phyloP scores from a whole-genome alignment of 2,888 invertebrate genomes.

The Calliscelio sp. region DNA sequence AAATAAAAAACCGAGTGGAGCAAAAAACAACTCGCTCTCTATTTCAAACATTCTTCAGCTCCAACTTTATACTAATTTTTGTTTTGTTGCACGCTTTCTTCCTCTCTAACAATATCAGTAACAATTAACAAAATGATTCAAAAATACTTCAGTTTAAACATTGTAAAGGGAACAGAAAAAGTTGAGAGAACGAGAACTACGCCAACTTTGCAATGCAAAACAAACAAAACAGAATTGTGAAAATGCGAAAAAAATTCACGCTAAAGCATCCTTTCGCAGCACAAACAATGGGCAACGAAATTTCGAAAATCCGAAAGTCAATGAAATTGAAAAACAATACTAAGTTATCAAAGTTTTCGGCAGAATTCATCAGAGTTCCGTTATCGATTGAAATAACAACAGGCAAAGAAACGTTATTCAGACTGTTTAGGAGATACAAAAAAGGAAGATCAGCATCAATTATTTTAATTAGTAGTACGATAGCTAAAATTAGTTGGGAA shows the following conservation, averaged over 20 bases:
- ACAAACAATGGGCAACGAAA: conserved; percentile 1
- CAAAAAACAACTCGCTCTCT: conserved; percentile 26
- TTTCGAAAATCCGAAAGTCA: neutral
- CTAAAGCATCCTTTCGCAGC: neutral
- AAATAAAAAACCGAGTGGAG: conserved; percentile 18
- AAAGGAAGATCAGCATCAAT: too few relatives aligned
- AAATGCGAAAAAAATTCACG: neutral
- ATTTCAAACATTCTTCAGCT: conserved; percentile 39
- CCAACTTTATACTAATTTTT: conserved; percentile 17
- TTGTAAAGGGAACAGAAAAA: neutral
- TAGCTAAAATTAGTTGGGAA: too few relatives aligned
- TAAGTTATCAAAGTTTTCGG: conserved; percentile 15
- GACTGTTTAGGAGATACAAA: too few relatives aligned
- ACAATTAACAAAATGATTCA: conserved; percentile 31
- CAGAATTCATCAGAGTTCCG: neutral
- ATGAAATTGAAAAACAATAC: conserved; percentile 15
- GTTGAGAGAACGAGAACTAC: neutral
- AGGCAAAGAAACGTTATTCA: too few relatives aligned
- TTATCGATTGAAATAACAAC: neutral
- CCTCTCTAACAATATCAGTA: conserved; percentile 18
- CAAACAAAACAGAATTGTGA: neutral
- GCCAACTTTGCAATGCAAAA: neutral
- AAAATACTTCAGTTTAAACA: conserved; percentile 15
- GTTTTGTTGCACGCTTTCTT: neutral
- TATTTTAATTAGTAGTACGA: too few relatives aligned